Evolutionary conservation across 2,888 invertebrate genomes (phyloP).

Genomic region (Pemphredon lugubris): DNA sequence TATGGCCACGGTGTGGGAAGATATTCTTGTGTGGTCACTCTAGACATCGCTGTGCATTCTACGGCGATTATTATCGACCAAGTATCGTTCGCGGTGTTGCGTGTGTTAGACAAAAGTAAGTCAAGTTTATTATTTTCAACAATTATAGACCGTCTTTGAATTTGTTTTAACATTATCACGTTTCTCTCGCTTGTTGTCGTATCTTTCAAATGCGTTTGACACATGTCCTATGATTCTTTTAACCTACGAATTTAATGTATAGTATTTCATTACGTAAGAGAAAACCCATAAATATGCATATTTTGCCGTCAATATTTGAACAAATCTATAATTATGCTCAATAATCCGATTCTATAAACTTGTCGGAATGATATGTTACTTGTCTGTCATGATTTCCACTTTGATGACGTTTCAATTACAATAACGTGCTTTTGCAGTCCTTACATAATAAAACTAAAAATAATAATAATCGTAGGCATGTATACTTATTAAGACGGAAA

Average conservation of each 20-base stretch:
- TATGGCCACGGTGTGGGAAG: too few relatives aligned
- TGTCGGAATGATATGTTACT: neutral
- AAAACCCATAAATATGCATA: constrained; percentile 15
- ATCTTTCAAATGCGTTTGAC: too few relatives aligned
- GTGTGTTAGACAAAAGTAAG: constrained; percentile 36
- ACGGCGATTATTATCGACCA: constrained; percentile 22
- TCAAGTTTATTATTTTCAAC: neutral
- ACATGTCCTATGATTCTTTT: too few relatives aligned
- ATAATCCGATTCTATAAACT: neutral
- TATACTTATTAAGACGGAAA: too few relatives aligned
- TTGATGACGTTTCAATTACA: neutral
- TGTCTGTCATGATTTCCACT: neutral
- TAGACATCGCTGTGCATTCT: constrained; percentile 12
- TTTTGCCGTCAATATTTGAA: neutral
- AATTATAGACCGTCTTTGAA: too few relatives aligned
- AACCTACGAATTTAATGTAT: constrained; percentile 37
- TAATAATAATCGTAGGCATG: too few relatives aligned
- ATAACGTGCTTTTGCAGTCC: too few relatives aligned
- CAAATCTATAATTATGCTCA: neutral
- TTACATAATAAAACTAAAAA: too few relatives aligned
- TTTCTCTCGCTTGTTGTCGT: too few relatives aligned
- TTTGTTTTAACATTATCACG: too few relatives aligned
- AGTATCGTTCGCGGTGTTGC: neutral
- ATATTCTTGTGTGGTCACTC: too few relatives aligned
- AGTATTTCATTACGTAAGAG: constrained; percentile 58